Evolutionary conservation across 2,113 vertebrate species (phyloP).

Genomic region (Aix galericulata): DNA sequence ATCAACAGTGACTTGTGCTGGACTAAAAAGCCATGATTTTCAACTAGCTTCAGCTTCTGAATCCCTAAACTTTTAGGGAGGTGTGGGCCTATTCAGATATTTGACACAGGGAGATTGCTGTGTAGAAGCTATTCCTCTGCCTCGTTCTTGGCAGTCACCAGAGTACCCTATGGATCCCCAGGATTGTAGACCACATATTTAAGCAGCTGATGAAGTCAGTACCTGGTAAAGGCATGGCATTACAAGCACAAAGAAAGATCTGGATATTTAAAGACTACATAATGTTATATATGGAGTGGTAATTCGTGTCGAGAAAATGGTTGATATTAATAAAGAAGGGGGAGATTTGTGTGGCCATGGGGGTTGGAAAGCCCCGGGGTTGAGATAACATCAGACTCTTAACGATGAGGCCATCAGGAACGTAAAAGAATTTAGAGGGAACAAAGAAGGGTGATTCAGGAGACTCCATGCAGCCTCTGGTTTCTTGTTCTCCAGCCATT

Average conservation of each 20-base stretch:
- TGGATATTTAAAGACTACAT: background rate
- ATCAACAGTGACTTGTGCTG: background rate
- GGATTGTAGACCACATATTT: background rate
- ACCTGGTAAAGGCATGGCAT: background rate
- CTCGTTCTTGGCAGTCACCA: background rate
- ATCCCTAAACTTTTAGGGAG: background rate
- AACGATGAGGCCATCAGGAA: too few species aligned
- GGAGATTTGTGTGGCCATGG: too few species aligned
- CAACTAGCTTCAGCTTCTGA: background rate
- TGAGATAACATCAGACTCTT: too few species aligned
- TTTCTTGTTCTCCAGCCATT: too few species aligned
- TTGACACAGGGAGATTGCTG: background rate
- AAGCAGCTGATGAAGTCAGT: background rate
- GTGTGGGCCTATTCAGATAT: background rate
- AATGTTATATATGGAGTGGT: too few species aligned
- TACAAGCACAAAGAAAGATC: background rate
- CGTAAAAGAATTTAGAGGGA: too few species aligned
- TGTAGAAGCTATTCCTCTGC: background rate
- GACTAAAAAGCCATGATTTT: background rate
- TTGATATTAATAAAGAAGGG: too few species aligned
- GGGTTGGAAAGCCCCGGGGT: too few species aligned
- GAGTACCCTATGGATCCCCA: background rate
- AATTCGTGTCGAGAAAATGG: too few species aligned
- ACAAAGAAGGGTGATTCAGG: too few species aligned
- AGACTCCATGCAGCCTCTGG: too few species aligned